Evolutionary conservation across 2,888 invertebrate species (phyloP).

Genomic region (Tridacna crocea): DNA sequence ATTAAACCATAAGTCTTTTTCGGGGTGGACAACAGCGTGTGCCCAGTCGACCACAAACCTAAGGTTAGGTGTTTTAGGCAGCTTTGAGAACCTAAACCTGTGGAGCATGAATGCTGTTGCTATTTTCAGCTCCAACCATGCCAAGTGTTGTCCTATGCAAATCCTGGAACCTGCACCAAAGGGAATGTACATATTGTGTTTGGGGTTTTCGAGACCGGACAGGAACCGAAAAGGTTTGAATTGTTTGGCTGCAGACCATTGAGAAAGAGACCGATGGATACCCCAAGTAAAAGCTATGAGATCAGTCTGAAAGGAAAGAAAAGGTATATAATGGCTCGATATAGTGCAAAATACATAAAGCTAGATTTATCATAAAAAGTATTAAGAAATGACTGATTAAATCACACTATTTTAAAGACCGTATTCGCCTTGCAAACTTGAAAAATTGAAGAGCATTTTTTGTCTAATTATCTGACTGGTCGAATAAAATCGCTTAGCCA

Average conservation of each 20-base stretch:
- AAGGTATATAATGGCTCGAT: too few species aligned
- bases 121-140: conserved; percentile 67
- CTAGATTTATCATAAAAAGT: too few species aligned
- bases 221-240: conserved; percentile 68
- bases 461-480: too few species aligned
- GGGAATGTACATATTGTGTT: conserved; percentile 65
- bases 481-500: too few species aligned
- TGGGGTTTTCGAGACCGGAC: conserved; percentile 19
- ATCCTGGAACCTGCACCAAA: conserved; percentile 73
- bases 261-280: conserved; percentile 64
- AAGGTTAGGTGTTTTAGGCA: conserved; percentile 59
- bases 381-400: too few species aligned
- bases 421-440: too few species aligned
- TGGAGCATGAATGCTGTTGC: conserved; percentile 64
- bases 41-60: conserved; percentile 72
- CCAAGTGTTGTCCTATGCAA: conserved; percentile 72
- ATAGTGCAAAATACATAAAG: too few species aligned
- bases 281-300: conserved; percentile 72
- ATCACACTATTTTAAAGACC: too few species aligned
- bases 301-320: conserved; percentile 61
- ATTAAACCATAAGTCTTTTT: conserved; percentile 65
- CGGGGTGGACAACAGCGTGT: conserved; percentile 72
- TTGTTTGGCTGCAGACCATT: conserved; percentile 61
- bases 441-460: too few species aligned
- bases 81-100: conserved; percentile 56